phyloP scores from a whole-genome alignment of 1,140 invertebrate species.

The Meloidogyne chitwoodi region DNA sequence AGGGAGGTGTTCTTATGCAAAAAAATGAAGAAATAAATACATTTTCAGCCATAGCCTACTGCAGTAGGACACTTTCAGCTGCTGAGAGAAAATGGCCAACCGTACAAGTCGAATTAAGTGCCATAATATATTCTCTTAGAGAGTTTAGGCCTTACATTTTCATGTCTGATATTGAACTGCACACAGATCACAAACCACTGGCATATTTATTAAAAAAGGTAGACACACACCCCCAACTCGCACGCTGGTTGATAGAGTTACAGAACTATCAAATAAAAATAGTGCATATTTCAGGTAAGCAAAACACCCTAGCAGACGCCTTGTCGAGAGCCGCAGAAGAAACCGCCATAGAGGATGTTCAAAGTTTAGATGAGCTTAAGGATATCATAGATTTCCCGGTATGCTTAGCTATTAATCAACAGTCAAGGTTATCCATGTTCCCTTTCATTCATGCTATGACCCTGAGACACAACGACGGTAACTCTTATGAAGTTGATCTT shows the following conservation, averaged over 20 bases:
- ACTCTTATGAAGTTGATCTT: background rate
- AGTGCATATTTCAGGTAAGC: conserved; percentile 2
- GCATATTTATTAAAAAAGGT: conserved; percentile 5
- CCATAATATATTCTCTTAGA: background rate
- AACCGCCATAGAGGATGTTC: background rate
- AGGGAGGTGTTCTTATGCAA: conserved; percentile 10
- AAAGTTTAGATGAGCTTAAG: background rate
- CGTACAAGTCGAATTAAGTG: background rate
- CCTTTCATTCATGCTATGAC: background rate
- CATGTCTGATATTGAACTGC: background rate
- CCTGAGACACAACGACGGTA: background rate
- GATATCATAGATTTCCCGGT: conserved; percentile 17
- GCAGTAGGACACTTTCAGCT: conserved; percentile 1
- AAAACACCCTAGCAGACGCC: conserved; percentile 13
- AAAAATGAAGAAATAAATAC: background rate
- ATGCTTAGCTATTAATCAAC: background rate
- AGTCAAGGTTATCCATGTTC: background rate
- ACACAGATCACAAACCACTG: conserved; percentile 19
- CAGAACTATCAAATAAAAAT: conserved; percentile 16
- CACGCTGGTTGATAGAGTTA: conserved; percentile 15
- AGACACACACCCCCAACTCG: background rate
- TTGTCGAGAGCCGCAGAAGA: background rate
- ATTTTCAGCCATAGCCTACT: conserved; percentile 7
- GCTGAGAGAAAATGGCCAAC: conserved; percentile 11
- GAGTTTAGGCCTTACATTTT: conserved; percentile 1